phyloP scores from a whole-genome alignment of 2,888 invertebrate genomes.

The Teleogryllus oceanicus region DNA sequence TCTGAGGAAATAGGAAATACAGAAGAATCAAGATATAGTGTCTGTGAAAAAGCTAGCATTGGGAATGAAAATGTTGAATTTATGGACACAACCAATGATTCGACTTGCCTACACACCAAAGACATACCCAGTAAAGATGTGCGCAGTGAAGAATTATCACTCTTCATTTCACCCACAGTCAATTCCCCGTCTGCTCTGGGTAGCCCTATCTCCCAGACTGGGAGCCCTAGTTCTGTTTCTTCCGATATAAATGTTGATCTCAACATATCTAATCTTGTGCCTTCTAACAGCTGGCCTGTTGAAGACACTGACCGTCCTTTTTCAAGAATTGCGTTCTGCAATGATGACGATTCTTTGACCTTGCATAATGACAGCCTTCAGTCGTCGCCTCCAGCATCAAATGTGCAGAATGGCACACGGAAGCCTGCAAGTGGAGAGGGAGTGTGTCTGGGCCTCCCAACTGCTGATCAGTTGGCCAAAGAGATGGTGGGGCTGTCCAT shows the following conservation, averaged over 20 bases:
- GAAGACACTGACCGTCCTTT: conserved; percentile 33
- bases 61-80: background rate
- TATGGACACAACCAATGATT: no score
- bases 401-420: background rate
- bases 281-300: background rate
- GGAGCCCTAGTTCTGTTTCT: conserved; percentile 31
- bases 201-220: conserved; percentile 23
- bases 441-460: background rate
- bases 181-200: background rate
- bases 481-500: background rate
- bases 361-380: conserved; percentile 26
- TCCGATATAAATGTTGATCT: conserved; percentile 33
- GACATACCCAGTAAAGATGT: background rate
- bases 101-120: no score
- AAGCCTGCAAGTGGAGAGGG: conserved; percentile 24
- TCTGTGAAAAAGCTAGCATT: background rate
- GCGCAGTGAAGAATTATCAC: conserved; percentile 21
- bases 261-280: conserved; percentile 19
- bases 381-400: background rate
- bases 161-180: background rate
- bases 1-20: background rate
- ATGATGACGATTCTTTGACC: conserved; percentile 41
- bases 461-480: background rate
- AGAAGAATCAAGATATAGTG: background rate
- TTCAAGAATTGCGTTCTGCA: conserved; percentile 33